Evolutionary conservation across 92 coral and sea anemone genomes (phyloP).

Genomic region (Metridium senile): DNA sequence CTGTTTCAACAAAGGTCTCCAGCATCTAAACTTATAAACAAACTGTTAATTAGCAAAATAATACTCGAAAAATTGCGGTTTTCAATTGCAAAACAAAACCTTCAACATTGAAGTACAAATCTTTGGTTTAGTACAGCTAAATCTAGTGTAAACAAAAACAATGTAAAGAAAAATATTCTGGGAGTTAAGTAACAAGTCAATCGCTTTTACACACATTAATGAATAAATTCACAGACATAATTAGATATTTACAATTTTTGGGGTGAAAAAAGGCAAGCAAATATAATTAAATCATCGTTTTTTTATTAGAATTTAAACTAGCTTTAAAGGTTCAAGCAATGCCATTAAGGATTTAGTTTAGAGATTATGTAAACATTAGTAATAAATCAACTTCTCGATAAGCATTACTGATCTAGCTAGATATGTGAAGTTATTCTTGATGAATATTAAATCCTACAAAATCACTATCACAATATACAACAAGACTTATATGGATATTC

Average conservation of each 20-base stretch:
- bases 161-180: constrained; percentile 1
- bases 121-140: neutral
- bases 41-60: neutral
- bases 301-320: neutral
- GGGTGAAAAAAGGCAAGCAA: neutral
- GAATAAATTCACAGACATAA: neutral
- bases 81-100: neutral
- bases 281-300: neutral
- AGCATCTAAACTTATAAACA: neutral
- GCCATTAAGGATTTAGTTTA: neutral
- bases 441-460: neutral
- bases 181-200: constrained; percentile 29
- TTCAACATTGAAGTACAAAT: neutral
- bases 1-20: neutral
- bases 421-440: neutral
- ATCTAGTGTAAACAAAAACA: neutral
- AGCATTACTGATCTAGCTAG: neutral
- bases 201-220: neutral
- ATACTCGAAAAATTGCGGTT: too few relatives aligned
- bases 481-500: neutral
- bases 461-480: neutral
- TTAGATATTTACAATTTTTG: neutral
- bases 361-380: neutral
- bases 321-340: neutral
- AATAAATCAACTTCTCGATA: neutral